Conservation (phyloP, 2,797 vertebrate species). For the Peromyscus melanophrys region DNA sequence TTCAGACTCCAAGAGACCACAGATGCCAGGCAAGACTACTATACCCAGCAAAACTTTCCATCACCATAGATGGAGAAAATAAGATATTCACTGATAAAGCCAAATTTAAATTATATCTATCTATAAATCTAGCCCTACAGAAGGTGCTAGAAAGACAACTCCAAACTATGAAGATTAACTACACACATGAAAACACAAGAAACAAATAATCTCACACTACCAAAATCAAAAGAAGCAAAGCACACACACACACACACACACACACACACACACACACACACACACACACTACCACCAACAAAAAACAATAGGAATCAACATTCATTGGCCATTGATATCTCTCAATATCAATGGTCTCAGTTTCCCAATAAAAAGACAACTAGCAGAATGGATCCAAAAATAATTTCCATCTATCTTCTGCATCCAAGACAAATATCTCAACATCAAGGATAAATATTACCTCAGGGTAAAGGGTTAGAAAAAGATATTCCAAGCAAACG, state of each 20-base stretch:
- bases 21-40: background rate
- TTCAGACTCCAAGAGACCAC: background rate
- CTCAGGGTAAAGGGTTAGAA: background rate
- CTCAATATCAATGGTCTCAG: background rate
- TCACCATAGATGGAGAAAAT: background rate
- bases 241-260: too few relatives aligned
- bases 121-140: background rate
- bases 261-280: too few relatives aligned
- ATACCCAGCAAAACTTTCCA: background rate
- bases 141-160: background rate
- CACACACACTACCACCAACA: background rate
- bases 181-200: background rate
- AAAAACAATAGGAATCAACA: background rate
- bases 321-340: background rate
- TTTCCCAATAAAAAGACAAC: background rate
- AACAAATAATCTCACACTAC: background rate
- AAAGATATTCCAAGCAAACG: background rate
- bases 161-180: background rate
- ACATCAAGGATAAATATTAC: background rate
- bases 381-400: background rate
- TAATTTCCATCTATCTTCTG: background rate
- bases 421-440: background rate
- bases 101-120: background rate
- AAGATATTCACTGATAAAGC: background rate
- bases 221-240: background rate